These are phyloP conservation scores for Drosophila bifasciata DNA, from an alignment of 1,140 invertebrate genomes.

Conservation along the genomic window DNA sequence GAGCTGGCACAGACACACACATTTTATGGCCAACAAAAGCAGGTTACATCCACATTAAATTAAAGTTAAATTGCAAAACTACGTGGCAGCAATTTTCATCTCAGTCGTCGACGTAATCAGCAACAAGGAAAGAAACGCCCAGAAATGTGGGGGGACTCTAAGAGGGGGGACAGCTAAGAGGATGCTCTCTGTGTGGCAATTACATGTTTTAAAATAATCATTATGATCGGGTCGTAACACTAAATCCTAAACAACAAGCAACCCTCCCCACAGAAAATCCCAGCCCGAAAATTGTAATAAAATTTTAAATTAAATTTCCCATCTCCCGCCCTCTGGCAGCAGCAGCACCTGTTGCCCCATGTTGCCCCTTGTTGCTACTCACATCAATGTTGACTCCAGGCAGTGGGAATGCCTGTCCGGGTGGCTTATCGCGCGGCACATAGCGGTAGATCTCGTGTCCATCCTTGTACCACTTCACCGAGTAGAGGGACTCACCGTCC, in stretches of 20 bases:
- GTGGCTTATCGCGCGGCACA: constrained; percentile 89
- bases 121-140: constrained; percentile 41
- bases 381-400: constrained; percentile 93
- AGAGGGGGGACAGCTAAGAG: not conserved
- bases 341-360: too few species aligned
- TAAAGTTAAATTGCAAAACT: constrained; percentile 83
- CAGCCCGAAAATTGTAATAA: constrained; percentile 74
- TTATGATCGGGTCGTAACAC: constrained; percentile 73
- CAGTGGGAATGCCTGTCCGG: constrained; percentile 89
- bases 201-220: constrained; percentile 80
- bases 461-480: constrained; percentile 95
- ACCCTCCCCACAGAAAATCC: not conserved
- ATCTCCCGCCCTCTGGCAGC: constrained; percentile 7
- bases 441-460: constrained; percentile 94
- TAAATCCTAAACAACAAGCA: constrained; percentile 54
- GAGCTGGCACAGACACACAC: constrained; percentile 45
- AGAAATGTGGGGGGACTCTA: not conserved
- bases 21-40: constrained; percentile 78
- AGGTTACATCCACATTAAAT: constrained; percentile 82
- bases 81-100: constrained; percentile 78
- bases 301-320: constrained; percentile 81
- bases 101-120: constrained; percentile 65
- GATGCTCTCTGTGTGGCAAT: constrained; percentile 46
- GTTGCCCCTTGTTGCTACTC: constrained; percentile 83
- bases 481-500: constrained; percentile 91